Percentiles rank a stretch among this genome's conserved stretches.
Evolutionary conservation across 2,888 invertebrate genomes (phyloP).

Genomic region (Apantesis nais): DNA sequence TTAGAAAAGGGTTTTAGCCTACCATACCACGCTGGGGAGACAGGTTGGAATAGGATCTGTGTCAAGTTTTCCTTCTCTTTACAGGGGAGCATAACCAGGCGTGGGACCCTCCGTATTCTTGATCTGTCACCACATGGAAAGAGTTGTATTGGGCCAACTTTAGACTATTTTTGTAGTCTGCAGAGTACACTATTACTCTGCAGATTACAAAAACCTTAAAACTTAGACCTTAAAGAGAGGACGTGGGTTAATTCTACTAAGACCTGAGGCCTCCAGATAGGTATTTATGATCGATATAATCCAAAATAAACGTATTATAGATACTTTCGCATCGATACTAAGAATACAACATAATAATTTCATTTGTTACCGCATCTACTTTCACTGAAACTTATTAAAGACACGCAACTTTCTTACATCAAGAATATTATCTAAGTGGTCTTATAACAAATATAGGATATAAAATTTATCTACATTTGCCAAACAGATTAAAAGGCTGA

Average conservation of each 20-base stretch:
- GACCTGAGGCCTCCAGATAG: not conserved
- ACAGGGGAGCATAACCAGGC: no score
- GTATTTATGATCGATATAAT: not conserved
- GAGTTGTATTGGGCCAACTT: not conserved
- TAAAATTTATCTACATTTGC: conserved; percentile 3
- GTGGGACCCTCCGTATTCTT: no score
- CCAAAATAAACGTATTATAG: not conserved
- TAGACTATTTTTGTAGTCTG: not conserved
- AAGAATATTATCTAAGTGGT: not conserved
- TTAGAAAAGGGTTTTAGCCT: no score
- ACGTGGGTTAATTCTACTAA: no score
- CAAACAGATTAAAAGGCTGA: not conserved
- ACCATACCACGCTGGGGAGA: no score
- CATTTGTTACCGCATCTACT: conserved; percentile 26
- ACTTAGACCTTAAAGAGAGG: not conserved
- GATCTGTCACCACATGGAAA: no score
- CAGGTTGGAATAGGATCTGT: no score
- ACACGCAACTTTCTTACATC: not conserved
- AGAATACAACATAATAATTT: conserved; percentile 11
- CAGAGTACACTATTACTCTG: no score
- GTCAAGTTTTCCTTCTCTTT: no score
- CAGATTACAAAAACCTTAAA: no score
- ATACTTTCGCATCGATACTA: not conserved
- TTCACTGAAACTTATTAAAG: conserved; percentile 22
- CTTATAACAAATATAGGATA: not conserved